Conservation (phyloP, 2,888 invertebrate genomes). For the Mycogona germanica region DNA sequence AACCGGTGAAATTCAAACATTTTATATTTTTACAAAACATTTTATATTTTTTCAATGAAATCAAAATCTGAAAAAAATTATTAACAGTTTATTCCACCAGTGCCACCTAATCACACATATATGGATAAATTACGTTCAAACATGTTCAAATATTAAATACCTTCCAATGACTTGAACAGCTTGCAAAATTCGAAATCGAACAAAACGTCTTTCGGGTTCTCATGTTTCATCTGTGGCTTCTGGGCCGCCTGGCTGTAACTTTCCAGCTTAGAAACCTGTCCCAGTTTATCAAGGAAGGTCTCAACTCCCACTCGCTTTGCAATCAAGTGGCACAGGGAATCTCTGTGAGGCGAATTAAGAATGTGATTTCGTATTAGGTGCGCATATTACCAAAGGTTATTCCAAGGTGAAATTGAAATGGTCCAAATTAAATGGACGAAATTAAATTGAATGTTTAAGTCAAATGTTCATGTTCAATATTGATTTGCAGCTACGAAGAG, state of each 20-base stretch:
- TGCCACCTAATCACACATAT: background rate
- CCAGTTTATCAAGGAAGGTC: constrained; percentile 68
- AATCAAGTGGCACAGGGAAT: constrained; percentile 58
- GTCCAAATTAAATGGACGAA: background rate
- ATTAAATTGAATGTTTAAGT: too few relatives aligned
- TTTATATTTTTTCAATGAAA: too few relatives aligned
- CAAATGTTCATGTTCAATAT: background rate
- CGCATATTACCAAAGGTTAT: constrained; percentile 25
- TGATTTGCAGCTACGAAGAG: too few relatives aligned
- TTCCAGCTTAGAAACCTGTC: constrained; percentile 77
- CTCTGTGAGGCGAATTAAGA: constrained; percentile 28
- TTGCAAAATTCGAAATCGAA: constrained; percentile 93
- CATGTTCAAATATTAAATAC: constrained; percentile 15
- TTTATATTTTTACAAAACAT: too few relatives aligned
- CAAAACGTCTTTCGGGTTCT: constrained; percentile 60
- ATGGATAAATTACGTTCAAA: constrained; percentile 3
- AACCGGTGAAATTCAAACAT: too few relatives aligned
- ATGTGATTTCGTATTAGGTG: too few relatives aligned
- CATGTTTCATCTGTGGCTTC: constrained; percentile 75
- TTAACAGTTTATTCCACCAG: background rate
- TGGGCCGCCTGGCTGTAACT: constrained; percentile 84
- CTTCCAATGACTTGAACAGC: constrained; percentile 55
- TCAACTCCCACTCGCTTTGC: constrained; percentile 84
- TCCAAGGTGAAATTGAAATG: constrained; percentile 9
- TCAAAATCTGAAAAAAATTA: background rate